Percentiles rank a stretch among this genome's conserved stretches.
These are phyloP conservation scores for Perca fluviatilis DNA, from an alignment of 2,113 vertebrate genomes.

Conservation along the genomic window DNA sequence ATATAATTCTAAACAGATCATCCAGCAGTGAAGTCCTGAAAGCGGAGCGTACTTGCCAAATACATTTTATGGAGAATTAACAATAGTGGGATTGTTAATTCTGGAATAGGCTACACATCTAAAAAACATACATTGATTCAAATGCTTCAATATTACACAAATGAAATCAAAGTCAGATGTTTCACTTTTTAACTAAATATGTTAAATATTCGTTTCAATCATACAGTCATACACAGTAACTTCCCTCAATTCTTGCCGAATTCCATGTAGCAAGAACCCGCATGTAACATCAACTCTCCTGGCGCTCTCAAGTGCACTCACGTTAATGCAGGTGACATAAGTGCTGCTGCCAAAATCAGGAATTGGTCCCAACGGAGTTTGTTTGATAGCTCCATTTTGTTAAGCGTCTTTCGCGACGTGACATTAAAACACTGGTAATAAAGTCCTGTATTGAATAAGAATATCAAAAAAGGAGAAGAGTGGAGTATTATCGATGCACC, in stretches of 20 bases:
- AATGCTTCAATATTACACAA: constrained; percentile 29
- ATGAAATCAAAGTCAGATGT: constrained; percentile 51
- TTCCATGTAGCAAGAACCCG: constrained; percentile 19
- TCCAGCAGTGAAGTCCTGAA: constrained; percentile 24
- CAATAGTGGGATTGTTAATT: background rate
- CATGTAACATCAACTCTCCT: constrained; percentile 46
- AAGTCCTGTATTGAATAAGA: constrained; percentile 59
- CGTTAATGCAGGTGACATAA: constrained; percentile 88
- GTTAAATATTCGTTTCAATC: constrained; percentile 34
- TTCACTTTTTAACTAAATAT: constrained; percentile 11
- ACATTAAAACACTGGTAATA: constrained; percentile 85
- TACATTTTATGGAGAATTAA: constrained; percentile 30
- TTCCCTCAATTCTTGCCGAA: constrained; percentile 26
- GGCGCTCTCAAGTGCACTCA: constrained; percentile 82
- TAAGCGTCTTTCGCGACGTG: constrained; percentile 80
- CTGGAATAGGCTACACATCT: background rate
- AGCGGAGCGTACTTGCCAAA: constrained; percentile 28
- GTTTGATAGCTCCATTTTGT: constrained; percentile 85
- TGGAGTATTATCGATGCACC: constrained; percentile 77
- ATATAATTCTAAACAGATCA: constrained; percentile 51
- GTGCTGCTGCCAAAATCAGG: constrained; percentile 85
- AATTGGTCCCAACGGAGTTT: constrained; percentile 84
- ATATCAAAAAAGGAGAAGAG: constrained; percentile 61
- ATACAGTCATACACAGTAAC: constrained; percentile 4
- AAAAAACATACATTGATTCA: constrained; percentile 19